These are phyloP conservation scores for Brachyalestes nurse DNA, from an alignment of 2,797 vertebrate species.

Conservation along the genomic window DNA sequence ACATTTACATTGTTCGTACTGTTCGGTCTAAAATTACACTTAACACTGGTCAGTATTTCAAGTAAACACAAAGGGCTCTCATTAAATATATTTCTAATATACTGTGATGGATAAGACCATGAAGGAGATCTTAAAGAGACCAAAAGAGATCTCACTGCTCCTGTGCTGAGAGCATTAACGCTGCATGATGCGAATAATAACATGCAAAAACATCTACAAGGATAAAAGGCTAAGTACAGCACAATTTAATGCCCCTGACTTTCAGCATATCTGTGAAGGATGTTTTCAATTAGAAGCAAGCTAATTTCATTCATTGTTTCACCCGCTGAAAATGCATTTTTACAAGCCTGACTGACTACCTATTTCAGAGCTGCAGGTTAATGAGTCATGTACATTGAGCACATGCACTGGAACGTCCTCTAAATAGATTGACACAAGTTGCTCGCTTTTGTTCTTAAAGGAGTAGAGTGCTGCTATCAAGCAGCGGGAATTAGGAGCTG, in stretches of 20 bases:
- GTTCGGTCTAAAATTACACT: no score
- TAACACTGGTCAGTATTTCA: background rate
- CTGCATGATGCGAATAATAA: slow-evolving; percentile 76
- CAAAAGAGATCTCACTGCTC: slow-evolving; percentile 58
- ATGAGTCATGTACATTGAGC: slow-evolving; percentile 82
- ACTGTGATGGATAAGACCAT: background rate
- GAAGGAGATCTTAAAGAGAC: background rate
- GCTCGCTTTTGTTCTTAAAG: slow-evolving; percentile 60
- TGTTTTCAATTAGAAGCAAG: slow-evolving; percentile 82
- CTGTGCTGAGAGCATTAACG: slow-evolving; percentile 76
- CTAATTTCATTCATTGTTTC: slow-evolving; percentile 83
- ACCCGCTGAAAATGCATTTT: slow-evolving; percentile 77
- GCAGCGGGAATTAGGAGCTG: background rate
- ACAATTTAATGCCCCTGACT: slow-evolving; percentile 79
- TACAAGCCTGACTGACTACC: slow-evolving; percentile 78
- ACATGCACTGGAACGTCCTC: slow-evolving; percentile 78
- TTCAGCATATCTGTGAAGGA: slow-evolving; percentile 79
- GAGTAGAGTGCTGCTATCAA: slow-evolving; percentile 1
- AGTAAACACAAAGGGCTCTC: background rate
- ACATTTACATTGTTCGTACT: no score
- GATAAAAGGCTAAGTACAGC: slow-evolving; percentile 75
- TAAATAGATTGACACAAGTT: slow-evolving; percentile 84
- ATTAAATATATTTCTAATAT: background rate
- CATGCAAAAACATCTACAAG: slow-evolving; percentile 76
- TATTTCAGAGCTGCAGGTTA: slow-evolving; percentile 77